Conservation (phyloP, 1,140 invertebrate species). For the Drosophila trapezifrons region DNA sequence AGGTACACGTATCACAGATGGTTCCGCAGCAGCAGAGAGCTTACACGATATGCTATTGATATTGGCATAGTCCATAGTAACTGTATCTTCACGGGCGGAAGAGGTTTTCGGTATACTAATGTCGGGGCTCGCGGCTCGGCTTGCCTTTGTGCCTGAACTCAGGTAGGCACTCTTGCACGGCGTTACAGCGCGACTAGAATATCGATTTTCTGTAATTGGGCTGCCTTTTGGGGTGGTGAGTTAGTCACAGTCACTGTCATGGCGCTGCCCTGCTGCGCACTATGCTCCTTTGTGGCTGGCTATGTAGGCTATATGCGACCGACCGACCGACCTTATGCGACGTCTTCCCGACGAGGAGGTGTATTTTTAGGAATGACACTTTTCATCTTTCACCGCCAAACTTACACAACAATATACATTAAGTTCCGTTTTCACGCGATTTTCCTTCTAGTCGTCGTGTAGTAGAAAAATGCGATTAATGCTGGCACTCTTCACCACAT, state of each 20-base stretch:
- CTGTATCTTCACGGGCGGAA: constrained; percentile 26
- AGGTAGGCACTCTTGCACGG: constrained; percentile 29
- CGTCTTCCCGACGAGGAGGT: constrained; percentile 18
- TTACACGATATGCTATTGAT: constrained; percentile 31
- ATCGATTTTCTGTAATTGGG: constrained; percentile 62
- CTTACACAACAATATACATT: constrained; percentile 44
- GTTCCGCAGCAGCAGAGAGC: constrained; percentile 14
- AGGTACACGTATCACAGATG: constrained; percentile 48
- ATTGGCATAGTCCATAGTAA: constrained; percentile 11
- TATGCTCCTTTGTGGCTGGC: constrained; percentile 27
- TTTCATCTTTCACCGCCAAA: constrained; percentile 45
- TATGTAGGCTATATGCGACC: constrained; percentile 1
- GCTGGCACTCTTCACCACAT: constrained; percentile 44
- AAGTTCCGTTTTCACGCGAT: constrained; percentile 37
- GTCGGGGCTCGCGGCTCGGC: constrained; percentile 19
- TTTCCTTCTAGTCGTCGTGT: constrained; percentile 42
- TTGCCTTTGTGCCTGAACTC: constrained; percentile 20
- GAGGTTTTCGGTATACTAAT: constrained; percentile 44
- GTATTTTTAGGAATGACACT: constrained; percentile 49
- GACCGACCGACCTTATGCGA: constrained; percentile 27
- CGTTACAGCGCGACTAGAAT: constrained; percentile 60
- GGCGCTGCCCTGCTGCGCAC: constrained; percentile 31
- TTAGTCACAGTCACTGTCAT: constrained; percentile 16
- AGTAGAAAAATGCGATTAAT: constrained; percentile 42
- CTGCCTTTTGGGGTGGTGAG: constrained; percentile 55